These are phyloP conservation scores for Caenorhabditis sinica DNA, from an alignment of 2,888 invertebrate species.

Conservation along the genomic window DNA sequence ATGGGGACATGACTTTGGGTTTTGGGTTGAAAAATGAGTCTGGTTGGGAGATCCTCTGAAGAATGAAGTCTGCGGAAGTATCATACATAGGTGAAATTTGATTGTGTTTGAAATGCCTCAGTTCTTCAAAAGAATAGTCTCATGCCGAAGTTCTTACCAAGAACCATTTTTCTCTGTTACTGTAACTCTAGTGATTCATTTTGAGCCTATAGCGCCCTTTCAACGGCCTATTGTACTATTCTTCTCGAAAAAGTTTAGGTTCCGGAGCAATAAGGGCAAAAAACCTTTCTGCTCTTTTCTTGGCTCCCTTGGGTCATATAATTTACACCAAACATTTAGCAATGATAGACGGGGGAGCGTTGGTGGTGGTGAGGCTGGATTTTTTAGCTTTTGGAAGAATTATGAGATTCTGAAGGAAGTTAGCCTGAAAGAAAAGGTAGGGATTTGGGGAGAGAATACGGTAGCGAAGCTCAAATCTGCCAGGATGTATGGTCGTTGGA, in stretches of 20 bases:
- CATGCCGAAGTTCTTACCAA: no score
- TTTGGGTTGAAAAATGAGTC: constrained; percentile 14
- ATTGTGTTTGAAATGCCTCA: background rate
- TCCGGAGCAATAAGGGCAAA: constrained; percentile 28
- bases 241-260: background rate
- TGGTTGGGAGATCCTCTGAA: no score
- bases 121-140: no score
- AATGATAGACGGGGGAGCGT: constrained; percentile 39
- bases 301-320: constrained; percentile 48
- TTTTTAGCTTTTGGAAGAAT: background rate
- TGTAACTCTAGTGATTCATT: no score
- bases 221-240: background rate
- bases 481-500: no score
- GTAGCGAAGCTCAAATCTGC: no score
- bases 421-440: background rate
- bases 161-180: no score
- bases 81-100: no score
- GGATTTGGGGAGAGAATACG: no score
- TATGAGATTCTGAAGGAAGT: background rate
- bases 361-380: constrained; percentile 36
- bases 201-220: background rate
- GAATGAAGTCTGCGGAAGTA: no score
- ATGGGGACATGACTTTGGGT: constrained; percentile 4
- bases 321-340: constrained; percentile 53
- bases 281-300: background rate